phyloP scores from a whole-genome alignment of 2,888 invertebrate species.

The Ormyrus labotus region DNA sequence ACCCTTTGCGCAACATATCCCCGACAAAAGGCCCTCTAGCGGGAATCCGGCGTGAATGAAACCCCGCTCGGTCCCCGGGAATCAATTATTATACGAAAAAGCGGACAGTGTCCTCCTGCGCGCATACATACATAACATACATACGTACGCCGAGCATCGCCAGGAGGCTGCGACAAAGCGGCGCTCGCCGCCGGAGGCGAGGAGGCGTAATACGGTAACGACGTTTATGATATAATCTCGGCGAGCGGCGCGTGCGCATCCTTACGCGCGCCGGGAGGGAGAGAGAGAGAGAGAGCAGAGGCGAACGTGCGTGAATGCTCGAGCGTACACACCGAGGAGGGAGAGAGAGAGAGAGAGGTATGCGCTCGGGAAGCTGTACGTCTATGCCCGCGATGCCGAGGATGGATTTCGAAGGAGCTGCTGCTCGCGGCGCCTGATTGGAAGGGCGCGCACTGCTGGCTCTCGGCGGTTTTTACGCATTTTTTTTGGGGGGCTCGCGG shows the following conservation, averaged over 20 bases:
- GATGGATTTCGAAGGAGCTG: no score
- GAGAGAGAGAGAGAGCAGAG: constrained; percentile 3
- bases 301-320: constrained; percentile 41
- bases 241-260: constrained; percentile 36
- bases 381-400: no score
- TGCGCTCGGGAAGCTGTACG: no score
- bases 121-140: background rate
- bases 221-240: constrained; percentile 72
- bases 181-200: constrained; percentile 40
- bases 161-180: constrained; percentile 42
- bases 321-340: no score
- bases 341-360: no score
- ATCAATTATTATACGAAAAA: constrained; percentile 25
- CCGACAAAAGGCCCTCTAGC: no score
- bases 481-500: no score
- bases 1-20: no score
- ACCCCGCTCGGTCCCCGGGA: background rate
- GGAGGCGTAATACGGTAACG: constrained; percentile 71
- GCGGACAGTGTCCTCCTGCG: constrained; percentile 5
- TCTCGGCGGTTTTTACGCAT: no score
- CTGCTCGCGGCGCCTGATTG: no score
- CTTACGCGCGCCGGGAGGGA: background rate
- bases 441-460: no score
- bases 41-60: background rate
- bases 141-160: background rate